Base-by-base conservation (phyloP, 2,797 vertebrate genomes). In the Arrhamphus sclerolepis region DNA sequence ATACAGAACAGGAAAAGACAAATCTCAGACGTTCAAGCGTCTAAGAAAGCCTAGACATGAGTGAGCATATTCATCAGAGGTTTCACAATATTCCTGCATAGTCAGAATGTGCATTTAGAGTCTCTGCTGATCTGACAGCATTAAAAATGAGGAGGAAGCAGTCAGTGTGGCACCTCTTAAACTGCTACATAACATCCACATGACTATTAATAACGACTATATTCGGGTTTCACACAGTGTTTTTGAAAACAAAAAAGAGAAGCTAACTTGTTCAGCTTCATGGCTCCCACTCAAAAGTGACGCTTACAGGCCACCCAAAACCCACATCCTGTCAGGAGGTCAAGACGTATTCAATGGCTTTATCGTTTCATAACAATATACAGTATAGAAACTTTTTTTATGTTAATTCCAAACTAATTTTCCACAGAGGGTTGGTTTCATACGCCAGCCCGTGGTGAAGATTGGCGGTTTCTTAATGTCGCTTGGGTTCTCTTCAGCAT, bases 61-160 rank as follows among this genome's bases (percentile, higher is more conserved):
- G 68, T 61, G 70, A 42, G 34, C 74, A 24, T 80, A 67, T 38
- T 38, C 34, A 16, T 38, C 69, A 64, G 68, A 87, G 58, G 39
- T 71, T 82, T 83, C 65, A 75, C 48, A 79, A 77, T 81, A 73
- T 84, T 82, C 73, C 90, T 92, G 91, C 91, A 92, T 90, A 92
- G 91, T 83, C 86, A 78, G 65, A 82, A 83, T 78, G 78, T 89
- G 82, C 74, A 84, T 82, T 61, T 82, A 21, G 73, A 70, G 47
- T 76, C 46, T 46, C 51, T 41, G 9, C 66, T 56, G 46, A 75
- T 77, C 47, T 70, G 59, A 77, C 72, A 50, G 63, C 70, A 64
- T 60, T 38, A 31, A 67, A 85, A 82, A 49, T 13, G 47, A 83
- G 66, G 60, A 75, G 80, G 56, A 89, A 77, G 80, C 68, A 43